Evolutionary conservation across 2,113 vertebrate genomes (phyloP).

Genomic region (Pelmatolapia mariae): DNA sequence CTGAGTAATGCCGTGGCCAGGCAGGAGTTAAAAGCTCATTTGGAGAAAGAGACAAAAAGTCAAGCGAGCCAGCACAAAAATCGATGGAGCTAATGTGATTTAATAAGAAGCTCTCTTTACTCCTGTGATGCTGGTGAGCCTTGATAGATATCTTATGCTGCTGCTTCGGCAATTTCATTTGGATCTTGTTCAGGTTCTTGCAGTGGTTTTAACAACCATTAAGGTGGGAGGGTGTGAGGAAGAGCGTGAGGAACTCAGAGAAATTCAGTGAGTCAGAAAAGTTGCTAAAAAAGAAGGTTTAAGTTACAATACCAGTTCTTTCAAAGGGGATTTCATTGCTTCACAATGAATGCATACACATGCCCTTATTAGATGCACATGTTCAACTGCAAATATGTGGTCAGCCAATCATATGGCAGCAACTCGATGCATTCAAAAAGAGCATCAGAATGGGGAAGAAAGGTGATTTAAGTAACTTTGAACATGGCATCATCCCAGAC

Average conservation of each 20-base stretch:
- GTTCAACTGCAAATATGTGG: neutral
- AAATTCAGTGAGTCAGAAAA: neutral
- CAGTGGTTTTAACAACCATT: constrained; percentile 24
- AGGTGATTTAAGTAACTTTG: neutral
- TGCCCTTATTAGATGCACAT: neutral
- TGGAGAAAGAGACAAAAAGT: constrained; percentile 62
- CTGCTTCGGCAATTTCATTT: constrained; percentile 66
- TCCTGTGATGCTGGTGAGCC: constrained; percentile 34
- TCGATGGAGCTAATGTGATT: constrained; percentile 71
- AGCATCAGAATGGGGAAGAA: neutral
- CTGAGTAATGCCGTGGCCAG: constrained; percentile 26
- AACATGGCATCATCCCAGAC: neutral
- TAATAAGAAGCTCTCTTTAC: constrained; percentile 67
- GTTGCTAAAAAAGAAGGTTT: neutral
- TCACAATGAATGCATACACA: neutral
- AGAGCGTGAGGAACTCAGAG: neutral
- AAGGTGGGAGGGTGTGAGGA: neutral
- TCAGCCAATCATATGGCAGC: neutral
- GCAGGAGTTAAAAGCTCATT: constrained; percentile 69
- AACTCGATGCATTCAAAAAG: neutral
- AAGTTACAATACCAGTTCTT: neutral
- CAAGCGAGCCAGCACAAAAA: constrained; percentile 51
- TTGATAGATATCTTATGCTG: constrained; percentile 64
- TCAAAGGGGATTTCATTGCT: neutral
- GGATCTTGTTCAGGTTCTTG: constrained; percentile 59